These are phyloP conservation scores for Telmatochromis sp. DNA, from an alignment of 2,113 vertebrate species.

Conservation along the genomic window DNA sequence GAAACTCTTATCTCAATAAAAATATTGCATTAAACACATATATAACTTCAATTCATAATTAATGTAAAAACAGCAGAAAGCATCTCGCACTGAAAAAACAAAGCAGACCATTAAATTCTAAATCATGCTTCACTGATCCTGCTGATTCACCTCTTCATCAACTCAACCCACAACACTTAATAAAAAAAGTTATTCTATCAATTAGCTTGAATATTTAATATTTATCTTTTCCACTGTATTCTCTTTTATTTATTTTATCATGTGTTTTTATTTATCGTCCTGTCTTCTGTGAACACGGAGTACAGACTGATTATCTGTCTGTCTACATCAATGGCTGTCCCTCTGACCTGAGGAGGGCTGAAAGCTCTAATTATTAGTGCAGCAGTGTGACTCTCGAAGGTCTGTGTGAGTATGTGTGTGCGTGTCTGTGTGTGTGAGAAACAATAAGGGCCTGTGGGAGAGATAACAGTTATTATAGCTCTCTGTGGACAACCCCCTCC, in stretches of 20 bases:
- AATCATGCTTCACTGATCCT: background rate
- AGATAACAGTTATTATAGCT: slow-evolving; percentile 47
- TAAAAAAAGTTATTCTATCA: background rate
- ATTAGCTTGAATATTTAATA: background rate
- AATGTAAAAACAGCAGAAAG: rapidly evolving
- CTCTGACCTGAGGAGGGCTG: background rate
- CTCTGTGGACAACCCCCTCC: slow-evolving; percentile 3
- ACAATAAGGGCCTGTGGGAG: slow-evolving; percentile 29
- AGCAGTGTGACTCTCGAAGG: background rate
- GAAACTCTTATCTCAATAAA: background rate
- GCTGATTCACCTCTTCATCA: background rate
- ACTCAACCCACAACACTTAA: background rate
- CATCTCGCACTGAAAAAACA: background rate
- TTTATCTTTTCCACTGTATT: background rate
- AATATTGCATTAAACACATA: background rate
- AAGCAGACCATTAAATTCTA: background rate
- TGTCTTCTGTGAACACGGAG: background rate
- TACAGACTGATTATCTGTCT: background rate
- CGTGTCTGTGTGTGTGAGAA: background rate
- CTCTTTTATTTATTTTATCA: background rate
- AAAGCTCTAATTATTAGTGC: background rate
- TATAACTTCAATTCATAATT: background rate
- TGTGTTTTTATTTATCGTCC: background rate
- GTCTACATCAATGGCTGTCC: background rate
- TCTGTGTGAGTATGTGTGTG: background rate